These are phyloP conservation scores for Trematocara marginatum DNA, from an alignment of 2,113 vertebrate species.

Conservation along the genomic window DNA sequence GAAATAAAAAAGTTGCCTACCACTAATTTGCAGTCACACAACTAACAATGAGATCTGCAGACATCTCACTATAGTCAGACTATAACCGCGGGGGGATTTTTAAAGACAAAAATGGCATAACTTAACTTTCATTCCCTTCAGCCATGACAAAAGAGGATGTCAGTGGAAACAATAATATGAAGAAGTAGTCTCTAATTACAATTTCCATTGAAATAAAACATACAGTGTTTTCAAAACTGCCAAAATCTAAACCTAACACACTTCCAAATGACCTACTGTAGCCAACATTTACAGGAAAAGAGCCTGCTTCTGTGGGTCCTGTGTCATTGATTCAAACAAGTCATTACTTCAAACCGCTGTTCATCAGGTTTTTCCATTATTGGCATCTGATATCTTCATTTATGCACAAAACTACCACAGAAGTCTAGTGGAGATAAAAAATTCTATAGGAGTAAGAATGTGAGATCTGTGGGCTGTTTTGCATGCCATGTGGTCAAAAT, in stretches of 20 bases:
- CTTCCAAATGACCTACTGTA: slow-evolving; percentile 26
- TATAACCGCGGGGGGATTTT: slow-evolving; percentile 4
- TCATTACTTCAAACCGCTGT: slow-evolving; percentile 10
- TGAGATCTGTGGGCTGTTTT: slow-evolving; percentile 3
- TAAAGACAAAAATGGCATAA: neutral
- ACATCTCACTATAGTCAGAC: slow-evolving; percentile 14
- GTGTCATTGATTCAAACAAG: slow-evolving; percentile 36
- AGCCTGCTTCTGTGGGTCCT: slow-evolving; percentile 4
- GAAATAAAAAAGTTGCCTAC: neutral
- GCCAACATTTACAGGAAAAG: slow-evolving; percentile 22
- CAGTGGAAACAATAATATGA: slow-evolving; percentile 42
- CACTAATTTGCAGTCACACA: slow-evolving; percentile 25
- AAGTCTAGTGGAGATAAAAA: neutral
- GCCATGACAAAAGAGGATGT: slow-evolving; percentile 35
- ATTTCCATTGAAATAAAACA: slow-evolving; percentile 31
- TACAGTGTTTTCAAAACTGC: slow-evolving; percentile 18
- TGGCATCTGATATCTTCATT: slow-evolving; percentile 39
- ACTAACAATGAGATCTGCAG: slow-evolving; percentile 34
- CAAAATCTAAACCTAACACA: slow-evolving; percentile 28
- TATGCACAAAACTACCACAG: slow-evolving; percentile 8
- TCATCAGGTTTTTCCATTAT: slow-evolving; percentile 50
- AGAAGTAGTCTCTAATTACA: slow-evolving; percentile 19
- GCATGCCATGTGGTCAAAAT: slow-evolving; percentile 9
- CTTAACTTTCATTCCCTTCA: slow-evolving; percentile 30
- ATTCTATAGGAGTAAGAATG: neutral